Percentiles rank a stretch among this genome's conserved stretches.
These are phyloP conservation scores for Reticulitermes speratus DNA, from an alignment of 1,140 invertebrate species.

Conservation along the genomic window DNA sequence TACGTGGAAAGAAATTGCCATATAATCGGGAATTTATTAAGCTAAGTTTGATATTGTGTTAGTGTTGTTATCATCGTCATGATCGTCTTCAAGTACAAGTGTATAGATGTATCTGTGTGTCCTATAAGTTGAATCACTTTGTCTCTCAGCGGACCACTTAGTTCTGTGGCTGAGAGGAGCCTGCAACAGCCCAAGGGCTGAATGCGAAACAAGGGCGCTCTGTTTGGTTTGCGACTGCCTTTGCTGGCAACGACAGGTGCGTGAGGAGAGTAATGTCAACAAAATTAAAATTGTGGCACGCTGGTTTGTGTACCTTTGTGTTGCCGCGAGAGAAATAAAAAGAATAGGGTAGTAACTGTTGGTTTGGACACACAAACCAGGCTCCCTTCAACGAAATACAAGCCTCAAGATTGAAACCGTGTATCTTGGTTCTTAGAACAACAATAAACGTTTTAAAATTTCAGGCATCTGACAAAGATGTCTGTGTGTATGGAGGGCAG, in stretches of 20 bases:
- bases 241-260: not conserved
- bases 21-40: no score
- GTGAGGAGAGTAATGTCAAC: not conserved
- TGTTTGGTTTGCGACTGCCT: not conserved
- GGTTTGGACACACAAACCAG: not conserved
- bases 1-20: no score
- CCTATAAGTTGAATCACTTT: not conserved
- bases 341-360: not conserved
- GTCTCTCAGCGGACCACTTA: not conserved
- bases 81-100: no score
- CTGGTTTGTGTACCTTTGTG: not conserved
- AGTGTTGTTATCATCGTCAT: no score
- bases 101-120: no score
- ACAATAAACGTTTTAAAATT: not conserved
- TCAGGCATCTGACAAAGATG: not conserved
- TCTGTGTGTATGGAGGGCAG: not conserved
- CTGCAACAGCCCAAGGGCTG: not conserved
- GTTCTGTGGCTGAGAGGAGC: no score
- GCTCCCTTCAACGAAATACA: not conserved
- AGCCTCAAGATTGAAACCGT: no score
- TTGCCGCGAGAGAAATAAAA: not conserved
- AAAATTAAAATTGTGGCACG: conserved; percentile 13
- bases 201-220: not conserved
- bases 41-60: no score
- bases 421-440: not conserved